Conservation (phyloP, 2,113 vertebrate species). For the Pogona vitticeps region DNA sequence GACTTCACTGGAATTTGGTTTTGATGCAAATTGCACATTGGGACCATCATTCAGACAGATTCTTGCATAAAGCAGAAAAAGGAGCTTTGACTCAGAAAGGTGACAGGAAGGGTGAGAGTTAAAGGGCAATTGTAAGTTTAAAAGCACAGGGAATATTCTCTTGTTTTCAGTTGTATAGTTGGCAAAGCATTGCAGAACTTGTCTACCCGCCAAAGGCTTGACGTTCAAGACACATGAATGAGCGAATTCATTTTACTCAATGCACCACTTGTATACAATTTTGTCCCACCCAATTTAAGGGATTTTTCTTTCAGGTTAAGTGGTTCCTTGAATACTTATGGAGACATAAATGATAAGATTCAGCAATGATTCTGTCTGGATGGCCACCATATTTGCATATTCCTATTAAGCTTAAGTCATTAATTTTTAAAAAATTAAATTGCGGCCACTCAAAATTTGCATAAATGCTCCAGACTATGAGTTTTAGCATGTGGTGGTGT, state of each 20-base stretch:
- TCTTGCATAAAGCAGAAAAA: not conserved
- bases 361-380: not conserved
- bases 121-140: conserved; percentile 26
- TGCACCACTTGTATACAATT: conserved; percentile 3
- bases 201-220: conserved; percentile 2
- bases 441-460: too few relatives aligned
- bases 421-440: not conserved
- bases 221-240: conserved; percentile 27
- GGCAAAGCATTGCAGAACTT: conserved; percentile 10
- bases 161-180: conserved; percentile 7
- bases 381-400: not conserved
- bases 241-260: conserved; percentile 34
- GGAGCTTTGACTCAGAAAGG: not conserved
- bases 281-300: not conserved
- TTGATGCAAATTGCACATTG: not conserved
- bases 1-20: not conserved
- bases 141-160: conserved; percentile 8
- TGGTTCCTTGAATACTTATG: not conserved
- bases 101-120: not conserved
- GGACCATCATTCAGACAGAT: not conserved
- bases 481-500: too few relatives aligned
- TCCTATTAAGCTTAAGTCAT: not conserved
- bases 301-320: not conserved
- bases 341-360: not conserved
- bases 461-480: too few relatives aligned